Percentiles rank a stretch among this genome's conserved stretches.
Evolutionary conservation across 2,797 vertebrate genomes (phyloP).

Genomic region (Syncerus caffer): DNA sequence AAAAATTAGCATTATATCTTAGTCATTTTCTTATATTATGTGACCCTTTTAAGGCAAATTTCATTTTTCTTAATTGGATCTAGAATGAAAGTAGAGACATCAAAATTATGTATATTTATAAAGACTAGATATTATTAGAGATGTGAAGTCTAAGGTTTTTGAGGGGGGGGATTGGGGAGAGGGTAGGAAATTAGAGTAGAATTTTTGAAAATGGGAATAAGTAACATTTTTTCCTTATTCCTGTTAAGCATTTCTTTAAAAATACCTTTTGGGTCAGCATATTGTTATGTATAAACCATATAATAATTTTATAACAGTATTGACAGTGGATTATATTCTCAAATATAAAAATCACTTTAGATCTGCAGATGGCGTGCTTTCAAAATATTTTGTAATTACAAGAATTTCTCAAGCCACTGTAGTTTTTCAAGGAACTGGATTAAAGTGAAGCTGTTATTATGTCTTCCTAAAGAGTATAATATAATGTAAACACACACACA

Average conservation of each 20-base stretch:
- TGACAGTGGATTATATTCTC: neutral
- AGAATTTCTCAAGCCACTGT: neutral
- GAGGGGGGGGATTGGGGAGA: neutral
- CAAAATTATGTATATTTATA: neutral
- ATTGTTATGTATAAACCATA: neutral
- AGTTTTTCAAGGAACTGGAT: neutral
- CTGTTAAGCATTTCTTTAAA: neutral
- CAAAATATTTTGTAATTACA: neutral
- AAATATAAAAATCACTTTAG: slow-evolving; percentile 19
- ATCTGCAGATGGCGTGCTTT: neutral
- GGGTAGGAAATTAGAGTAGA: neutral
- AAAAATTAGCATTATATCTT: slow-evolving; percentile 4
- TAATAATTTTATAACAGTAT: neutral
- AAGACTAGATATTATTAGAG: slow-evolving; percentile 1
- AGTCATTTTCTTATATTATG: neutral
- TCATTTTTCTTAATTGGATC: slow-evolving; percentile 14
- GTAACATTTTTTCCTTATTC: neutral
- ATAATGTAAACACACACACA: neutral
- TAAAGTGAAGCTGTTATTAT: neutral
- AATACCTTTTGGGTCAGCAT: neutral
- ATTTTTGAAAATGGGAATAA: neutral
- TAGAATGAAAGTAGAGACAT: neutral
- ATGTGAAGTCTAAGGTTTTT: slow-evolving; percentile 6
- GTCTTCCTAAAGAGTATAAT: neutral
- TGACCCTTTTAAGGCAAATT: slow-evolving; percentile 35